These are phyloP conservation scores for Caenorhabditis uteleia DNA, from an alignment of 2,888 invertebrate genomes.

Conservation along the genomic window DNA sequence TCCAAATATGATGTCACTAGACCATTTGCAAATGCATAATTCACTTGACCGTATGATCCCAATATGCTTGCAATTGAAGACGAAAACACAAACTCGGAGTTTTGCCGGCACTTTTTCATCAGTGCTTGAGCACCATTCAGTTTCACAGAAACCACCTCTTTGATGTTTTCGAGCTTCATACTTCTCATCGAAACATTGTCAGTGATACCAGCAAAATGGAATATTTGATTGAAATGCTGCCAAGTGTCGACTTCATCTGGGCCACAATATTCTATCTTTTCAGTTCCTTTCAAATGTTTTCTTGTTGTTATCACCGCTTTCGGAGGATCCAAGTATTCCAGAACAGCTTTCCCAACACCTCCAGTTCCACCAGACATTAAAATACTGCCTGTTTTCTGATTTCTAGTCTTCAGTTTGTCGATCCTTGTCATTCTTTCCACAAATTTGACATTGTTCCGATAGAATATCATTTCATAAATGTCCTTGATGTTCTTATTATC, in stretches of 20 bases:
- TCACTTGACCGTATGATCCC: conserved; percentile 62
- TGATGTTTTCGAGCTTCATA: conserved; percentile 26
- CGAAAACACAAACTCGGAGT: conserved; percentile 31
- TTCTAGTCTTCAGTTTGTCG: neutral
- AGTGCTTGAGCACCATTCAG: conserved; percentile 51
- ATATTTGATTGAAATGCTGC: conserved; percentile 26
- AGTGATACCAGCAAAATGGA: conserved; percentile 61
- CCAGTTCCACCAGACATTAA: conserved; percentile 57
- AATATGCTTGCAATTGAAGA: conserved; percentile 59
- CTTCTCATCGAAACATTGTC: conserved; percentile 40
- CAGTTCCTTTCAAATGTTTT: neutral
- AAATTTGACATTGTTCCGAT: conserved; percentile 20
- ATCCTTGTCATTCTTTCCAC: conserved; percentile 35
- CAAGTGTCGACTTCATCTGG: conserved; percentile 2
- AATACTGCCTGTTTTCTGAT: conserved; percentile 1
- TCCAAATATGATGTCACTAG: conserved; percentile 48
- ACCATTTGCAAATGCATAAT: conserved; percentile 62
- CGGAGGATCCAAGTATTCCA: conserved; percentile 23
- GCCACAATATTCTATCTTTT: neutral
- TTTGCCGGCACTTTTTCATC: neutral
- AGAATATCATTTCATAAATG: conserved; percentile 41
- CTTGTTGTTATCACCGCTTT: conserved; percentile 23
- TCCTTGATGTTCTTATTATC: conserved; percentile 20
- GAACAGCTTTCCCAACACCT: conserved; percentile 52
- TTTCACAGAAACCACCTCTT: conserved; percentile 47